Percentiles rank a stretch among this genome's conserved stretches.
Conservation (phyloP, 1,140 invertebrate species). For the Drosophila repletoides region DNA sequence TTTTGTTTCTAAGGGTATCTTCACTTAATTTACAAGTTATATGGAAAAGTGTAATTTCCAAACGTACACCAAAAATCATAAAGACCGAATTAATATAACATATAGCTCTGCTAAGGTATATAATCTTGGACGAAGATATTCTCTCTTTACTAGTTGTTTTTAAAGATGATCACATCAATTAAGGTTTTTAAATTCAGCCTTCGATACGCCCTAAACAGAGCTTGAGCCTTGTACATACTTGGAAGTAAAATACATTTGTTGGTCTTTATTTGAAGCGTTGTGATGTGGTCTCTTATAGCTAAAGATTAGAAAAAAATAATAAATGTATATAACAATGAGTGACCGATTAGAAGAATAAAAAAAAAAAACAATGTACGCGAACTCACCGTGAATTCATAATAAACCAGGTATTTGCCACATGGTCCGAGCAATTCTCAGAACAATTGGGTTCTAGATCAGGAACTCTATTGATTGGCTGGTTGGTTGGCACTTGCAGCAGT, state of each 20-base stretch:
- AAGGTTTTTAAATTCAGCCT: no score
- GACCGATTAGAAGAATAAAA: no score
- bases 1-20: no score
- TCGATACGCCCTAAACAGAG: no score
- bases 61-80: no score
- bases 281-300: slow-evolving; percentile 63
- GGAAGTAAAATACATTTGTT: slow-evolving; percentile 59
- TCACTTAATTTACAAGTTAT: no score
- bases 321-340: neutral
- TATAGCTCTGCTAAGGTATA: no score
- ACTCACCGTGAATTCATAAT: slow-evolving; percentile 73
- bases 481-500: slow-evolving; percentile 38
- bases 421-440: slow-evolving; percentile 5
- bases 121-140: no score
- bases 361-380: neutral
- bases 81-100: no score
- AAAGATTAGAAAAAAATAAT: no score
- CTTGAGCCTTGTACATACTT: slow-evolving; percentile 45
- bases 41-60: no score
- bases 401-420: slow-evolving; percentile 62
- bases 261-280: slow-evolving; percentile 4
- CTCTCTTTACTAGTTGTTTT: no score
- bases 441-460: neutral
- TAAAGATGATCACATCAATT: neutral
- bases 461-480: neutral